These are phyloP conservation scores for Catostomus latipinnis DNA, from an alignment of 2,797 vertebrate species.

Conservation along the genomic window DNA sequence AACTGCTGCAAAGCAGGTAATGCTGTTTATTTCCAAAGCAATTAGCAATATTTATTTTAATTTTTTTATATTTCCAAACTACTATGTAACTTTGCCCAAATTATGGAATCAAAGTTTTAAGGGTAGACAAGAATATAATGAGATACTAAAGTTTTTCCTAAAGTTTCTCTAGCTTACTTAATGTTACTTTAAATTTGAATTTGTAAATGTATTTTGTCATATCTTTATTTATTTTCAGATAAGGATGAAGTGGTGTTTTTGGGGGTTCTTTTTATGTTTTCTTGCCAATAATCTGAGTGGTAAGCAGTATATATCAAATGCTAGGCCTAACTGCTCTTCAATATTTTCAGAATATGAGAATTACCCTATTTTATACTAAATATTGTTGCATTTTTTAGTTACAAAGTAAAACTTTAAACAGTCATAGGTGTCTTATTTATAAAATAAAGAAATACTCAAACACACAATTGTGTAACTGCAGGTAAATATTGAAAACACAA, in stretches of 20 bases:
- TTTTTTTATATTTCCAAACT: too few species aligned
- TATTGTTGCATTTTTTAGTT: too few species aligned
- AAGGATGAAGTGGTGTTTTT: slow-evolving; percentile 74
- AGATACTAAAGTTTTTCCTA: background rate
- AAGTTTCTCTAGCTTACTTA: background rate
- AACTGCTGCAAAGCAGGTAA: slow-evolving; percentile 43
- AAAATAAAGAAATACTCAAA: too few species aligned
- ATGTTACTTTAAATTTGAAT: background rate
- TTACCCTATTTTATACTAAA: too few species aligned
- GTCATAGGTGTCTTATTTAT: too few species aligned
- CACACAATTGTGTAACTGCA: too few species aligned
- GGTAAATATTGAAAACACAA: background rate
- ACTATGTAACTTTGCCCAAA: background rate
- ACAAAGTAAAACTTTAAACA: too few species aligned
- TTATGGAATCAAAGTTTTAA: background rate
- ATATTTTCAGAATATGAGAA: too few species aligned
- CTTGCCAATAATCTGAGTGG: slow-evolving; percentile 65
- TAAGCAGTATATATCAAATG: slow-evolving; percentile 60
- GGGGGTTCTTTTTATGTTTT: slow-evolving; percentile 66
- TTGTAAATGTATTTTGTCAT: background rate
- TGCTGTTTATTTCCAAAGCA: background rate
- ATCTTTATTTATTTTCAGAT: slow-evolving; percentile 36
- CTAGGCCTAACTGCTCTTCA: too few species aligned
- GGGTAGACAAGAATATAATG: background rate
- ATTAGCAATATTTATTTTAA: background rate